Evolutionary conservation across 2,113 vertebrate genomes (phyloP), one percentile per base, ranked within the genome.

Genomic region (Dolichotis patagonum): DNA sequence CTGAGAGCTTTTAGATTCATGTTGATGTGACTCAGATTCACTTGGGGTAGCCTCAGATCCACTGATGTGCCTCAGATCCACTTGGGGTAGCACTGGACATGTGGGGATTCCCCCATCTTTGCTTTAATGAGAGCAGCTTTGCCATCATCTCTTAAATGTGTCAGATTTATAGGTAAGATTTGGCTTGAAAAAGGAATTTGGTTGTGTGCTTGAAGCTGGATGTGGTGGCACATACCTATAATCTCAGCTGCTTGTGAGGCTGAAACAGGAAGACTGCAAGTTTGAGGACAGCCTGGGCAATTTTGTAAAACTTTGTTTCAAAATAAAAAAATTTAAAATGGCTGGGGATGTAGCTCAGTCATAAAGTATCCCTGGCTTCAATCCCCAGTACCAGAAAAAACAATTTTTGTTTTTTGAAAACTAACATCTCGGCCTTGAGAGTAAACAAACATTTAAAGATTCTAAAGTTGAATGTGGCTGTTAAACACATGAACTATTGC

Each of bases 11-110:
- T 58, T 56, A 49, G 52, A 30, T 71, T 43, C 14, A 81, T 54
- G 80, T 14, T 67, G 43, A 19, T 16, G 13, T 46, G 75, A 28
- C 60, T 84, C 9, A 4, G 49, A 3, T 26, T 60, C 4, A 77
- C 38, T 20, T 24, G 30, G 13, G 5, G 14, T 32, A 20, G 14
- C 1, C 4, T 0, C 20, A n/a, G n/a, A n/a, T 63, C 16, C 20
- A 20, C 5, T 9, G 2, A 19, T 13, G 19, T 32, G n/a, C 58
- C 58, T 73, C 16, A 26, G 35, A 3, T 26, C 67, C 4, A 77
- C 38, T 20, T 24, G 30, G 13, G 5, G 14, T 32, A 20, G 14
- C 1, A 30, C 30, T 17, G 38, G 43, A 8, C 24, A 10, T 38
- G 13, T 38, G 2, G 81, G 43, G 6, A 13, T 81, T 82, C 67